Percentiles rank a stretch among this genome's conserved stretches.
phyloP scores from a whole-genome alignment of 2,797 vertebrate genomes.

The Erethizon dorsatum region DNA sequence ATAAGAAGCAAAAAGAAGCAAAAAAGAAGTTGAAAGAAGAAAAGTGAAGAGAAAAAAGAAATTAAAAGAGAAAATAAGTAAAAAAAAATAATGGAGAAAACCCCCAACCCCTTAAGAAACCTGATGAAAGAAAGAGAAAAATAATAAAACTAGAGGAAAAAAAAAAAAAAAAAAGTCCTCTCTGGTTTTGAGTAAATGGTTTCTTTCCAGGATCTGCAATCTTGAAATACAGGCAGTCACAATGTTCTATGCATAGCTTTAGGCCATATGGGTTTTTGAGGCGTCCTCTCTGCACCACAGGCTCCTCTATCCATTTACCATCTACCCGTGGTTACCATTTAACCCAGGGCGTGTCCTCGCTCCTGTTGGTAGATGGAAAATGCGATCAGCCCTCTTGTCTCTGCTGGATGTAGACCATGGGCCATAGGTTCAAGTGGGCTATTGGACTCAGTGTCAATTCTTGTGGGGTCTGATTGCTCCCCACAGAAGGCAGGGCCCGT shows the following conservation, averaged over 20 bases:
- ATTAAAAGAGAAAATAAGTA: neutral
- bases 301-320: neutral
- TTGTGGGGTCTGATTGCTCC: neutral
- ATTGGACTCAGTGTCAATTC: neutral
- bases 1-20: neutral
- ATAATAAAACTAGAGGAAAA: neutral
- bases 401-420: neutral
- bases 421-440: neutral
- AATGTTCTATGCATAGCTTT: neutral
- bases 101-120: neutral
- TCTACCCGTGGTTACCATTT: too few species aligned
- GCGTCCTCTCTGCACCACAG: neutral
- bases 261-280: neutral
- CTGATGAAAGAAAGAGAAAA: neutral
- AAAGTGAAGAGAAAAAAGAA: neutral
- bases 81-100: neutral
- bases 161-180: neutral
- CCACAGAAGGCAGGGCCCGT: neutral
- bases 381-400: neutral
- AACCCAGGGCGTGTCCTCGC: neutral
- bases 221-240: neutral
- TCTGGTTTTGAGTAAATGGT: neutral
- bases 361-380: neutral
- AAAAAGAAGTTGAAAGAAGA: neutral
- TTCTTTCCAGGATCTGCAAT: neutral